These are phyloP conservation scores for Hirtodrosophila confusa DNA, from an alignment of 2,888 invertebrate genomes.

Conservation along the genomic window DNA sequence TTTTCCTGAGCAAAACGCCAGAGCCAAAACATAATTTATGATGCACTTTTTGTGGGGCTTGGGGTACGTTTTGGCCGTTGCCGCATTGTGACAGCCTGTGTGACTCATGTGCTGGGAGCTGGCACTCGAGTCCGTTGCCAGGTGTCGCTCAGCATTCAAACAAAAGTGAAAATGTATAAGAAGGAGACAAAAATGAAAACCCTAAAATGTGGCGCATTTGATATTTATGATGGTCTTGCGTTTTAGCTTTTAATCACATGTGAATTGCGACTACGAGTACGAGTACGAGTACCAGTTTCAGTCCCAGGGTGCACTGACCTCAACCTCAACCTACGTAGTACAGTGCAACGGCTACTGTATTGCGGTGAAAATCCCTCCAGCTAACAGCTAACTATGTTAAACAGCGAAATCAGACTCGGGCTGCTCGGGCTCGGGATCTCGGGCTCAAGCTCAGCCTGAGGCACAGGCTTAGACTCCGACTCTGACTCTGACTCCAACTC, in stretches of 20 bases:
- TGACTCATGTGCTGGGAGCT: slow-evolving; percentile 55
- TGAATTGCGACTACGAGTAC: slow-evolving; percentile 35
- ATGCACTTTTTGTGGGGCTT: slow-evolving; percentile 72
- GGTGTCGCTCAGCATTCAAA: slow-evolving; percentile 66
- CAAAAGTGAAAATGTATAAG: slow-evolving; percentile 64
- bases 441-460: slow-evolving; percentile 25
- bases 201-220: slow-evolving; percentile 74
- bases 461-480: slow-evolving; percentile 22
- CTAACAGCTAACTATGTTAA: slow-evolving; percentile 69
- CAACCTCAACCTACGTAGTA: slow-evolving; percentile 72
- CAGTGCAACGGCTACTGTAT: slow-evolving; percentile 66
- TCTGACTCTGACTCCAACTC: slow-evolving; percentile 25
- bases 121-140: slow-evolving; percentile 43
- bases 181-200: slow-evolving; percentile 27
- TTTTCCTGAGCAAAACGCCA: slow-evolving; percentile 47
- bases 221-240: slow-evolving; percentile 74
- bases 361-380: slow-evolving; percentile 65
- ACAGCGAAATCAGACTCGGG: slow-evolving; percentile 69
- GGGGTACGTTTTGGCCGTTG: slow-evolving; percentile 15
- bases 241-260: slow-evolving; percentile 73
- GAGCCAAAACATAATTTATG: slow-evolving; percentile 73
- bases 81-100: slow-evolving; percentile 53
- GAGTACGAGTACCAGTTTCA: neutral
- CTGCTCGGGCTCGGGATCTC: slow-evolving; percentile 14
- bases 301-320: slow-evolving; percentile 67